A percentile compares a stretch with the other conserved stretches of the same genome.
These are phyloP conservation scores for Notothenia coriiceps DNA, from an alignment of 2,113 vertebrate species.

Conservation along the genomic window DNA sequence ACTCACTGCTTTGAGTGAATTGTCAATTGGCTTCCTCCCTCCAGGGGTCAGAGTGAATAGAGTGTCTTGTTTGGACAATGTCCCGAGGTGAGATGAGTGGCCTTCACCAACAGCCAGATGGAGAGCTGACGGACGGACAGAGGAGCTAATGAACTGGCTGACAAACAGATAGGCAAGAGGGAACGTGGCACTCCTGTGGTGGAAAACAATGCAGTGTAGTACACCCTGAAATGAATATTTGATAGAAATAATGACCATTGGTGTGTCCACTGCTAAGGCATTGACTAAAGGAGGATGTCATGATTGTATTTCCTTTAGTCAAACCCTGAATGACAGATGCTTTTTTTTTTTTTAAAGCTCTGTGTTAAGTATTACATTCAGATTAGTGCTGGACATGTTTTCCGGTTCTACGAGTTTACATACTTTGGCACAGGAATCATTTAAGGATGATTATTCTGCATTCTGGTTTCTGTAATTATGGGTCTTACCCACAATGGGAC, in stretches of 20 bases:
- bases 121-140: conserved; percentile 36
- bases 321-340: conserved; percentile 50
- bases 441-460: conserved; percentile 9
- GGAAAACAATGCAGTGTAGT: conserved; percentile 65
- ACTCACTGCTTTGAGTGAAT: conserved; percentile 77
- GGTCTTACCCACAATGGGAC: conserved; percentile 25
- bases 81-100: conserved; percentile 71
- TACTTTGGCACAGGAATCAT: conserved; percentile 9
- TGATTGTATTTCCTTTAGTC: conserved; percentile 35
- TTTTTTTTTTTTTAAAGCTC: conserved; percentile 26
- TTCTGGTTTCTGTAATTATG: conserved; percentile 57
- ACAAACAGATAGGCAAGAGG: conserved; percentile 20
- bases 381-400: conserved; percentile 23
- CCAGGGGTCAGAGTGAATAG: conserved; percentile 76
- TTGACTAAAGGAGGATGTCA: conserved; percentile 40
- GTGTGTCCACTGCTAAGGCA: conserved; percentile 25
- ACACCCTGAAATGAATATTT: conserved; percentile 56
- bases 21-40: conserved; percentile 74
- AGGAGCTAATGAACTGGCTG: conserved; percentile 39
- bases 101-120: conserved; percentile 50
- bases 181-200: conserved; percentile 37
- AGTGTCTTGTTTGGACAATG: conserved; percentile 79
- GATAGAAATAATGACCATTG: conserved; percentile 68
- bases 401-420: conserved; percentile 20
- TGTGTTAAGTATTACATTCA: conserved; percentile 51